Evolutionary conservation across 2,113 vertebrate genomes (phyloP).

Genomic region (Alligator mississippiensis): DNA sequence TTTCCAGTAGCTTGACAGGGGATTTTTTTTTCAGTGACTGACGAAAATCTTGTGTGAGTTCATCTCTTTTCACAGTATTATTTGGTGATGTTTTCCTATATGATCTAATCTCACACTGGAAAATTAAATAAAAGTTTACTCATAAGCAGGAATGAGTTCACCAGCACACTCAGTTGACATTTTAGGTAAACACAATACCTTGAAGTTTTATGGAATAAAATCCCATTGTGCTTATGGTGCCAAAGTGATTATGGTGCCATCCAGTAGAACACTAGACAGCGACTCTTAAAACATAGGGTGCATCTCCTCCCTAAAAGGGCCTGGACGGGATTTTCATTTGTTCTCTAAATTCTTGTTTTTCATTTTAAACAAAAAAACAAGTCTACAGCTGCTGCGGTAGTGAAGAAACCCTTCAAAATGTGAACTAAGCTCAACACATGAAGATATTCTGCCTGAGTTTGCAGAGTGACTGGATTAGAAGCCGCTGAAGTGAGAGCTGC

Average conservation of each 20-base stretch:
- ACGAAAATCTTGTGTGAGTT: constrained; percentile 75
- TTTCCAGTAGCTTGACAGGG: constrained; percentile 75
- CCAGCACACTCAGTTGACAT: constrained; percentile 49
- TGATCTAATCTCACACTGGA: constrained; percentile 80
- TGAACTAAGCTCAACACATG: no score
- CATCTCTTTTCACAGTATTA: constrained; percentile 75
- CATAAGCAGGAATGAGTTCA: constrained; percentile 75
- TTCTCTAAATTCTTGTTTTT: not conserved
- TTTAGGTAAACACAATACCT: constrained; percentile 27
- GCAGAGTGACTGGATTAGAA: not conserved
- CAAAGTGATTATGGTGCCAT: not conserved
- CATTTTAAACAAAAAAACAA: not conserved
- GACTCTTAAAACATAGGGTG: not conserved
- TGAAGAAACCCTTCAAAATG: not conserved
- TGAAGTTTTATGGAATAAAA: not conserved
- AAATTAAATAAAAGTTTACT: constrained; percentile 75
- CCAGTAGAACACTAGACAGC: not conserved
- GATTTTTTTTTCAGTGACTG: constrained; percentile 53
- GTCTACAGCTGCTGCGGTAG: not conserved
- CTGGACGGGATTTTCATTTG: not conserved
- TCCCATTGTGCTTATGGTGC: not conserved
- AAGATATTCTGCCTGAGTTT: not conserved
- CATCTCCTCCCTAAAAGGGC: not conserved
- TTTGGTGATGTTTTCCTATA: constrained; percentile 75
- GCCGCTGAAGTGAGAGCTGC: rapidly evolving